Evolutionary conservation across 2,113 vertebrate genomes (phyloP).

Genomic region (Aviceda subcristata): DNA sequence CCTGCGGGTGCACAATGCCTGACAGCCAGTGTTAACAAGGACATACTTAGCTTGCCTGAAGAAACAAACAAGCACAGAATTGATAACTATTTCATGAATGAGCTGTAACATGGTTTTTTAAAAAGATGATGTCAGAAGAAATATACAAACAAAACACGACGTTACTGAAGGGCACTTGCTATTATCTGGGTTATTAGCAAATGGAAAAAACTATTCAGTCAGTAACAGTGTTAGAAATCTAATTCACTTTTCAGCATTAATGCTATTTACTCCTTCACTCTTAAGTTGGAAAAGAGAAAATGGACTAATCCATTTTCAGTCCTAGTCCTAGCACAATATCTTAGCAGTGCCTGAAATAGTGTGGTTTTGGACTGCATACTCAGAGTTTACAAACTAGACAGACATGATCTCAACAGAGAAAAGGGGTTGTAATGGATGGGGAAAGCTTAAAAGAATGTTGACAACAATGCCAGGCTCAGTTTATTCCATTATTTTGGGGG

Average conservation of each 20-base stretch:
- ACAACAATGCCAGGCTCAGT: neutral
- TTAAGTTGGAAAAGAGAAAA: slow-evolving; percentile 25
- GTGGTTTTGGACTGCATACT: neutral
- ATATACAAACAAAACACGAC: slow-evolving; percentile 37
- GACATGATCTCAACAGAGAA: neutral
- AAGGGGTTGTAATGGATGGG: neutral
- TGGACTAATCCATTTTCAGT: slow-evolving; percentile 29
- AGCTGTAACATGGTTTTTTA: slow-evolving; percentile 48
- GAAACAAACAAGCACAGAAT: slow-evolving; percentile 57
- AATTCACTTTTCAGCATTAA: slow-evolving; percentile 52
- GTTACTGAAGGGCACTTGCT: slow-evolving; percentile 45
- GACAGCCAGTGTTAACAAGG: slow-evolving; percentile 32
- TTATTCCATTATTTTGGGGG: neutral
- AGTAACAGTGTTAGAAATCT: slow-evolving; percentile 52
- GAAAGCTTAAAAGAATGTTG: neutral
- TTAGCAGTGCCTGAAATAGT: neutral
- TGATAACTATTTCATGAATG: slow-evolving; percentile 60
- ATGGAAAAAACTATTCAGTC: slow-evolving; percentile 60
- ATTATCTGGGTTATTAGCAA: slow-evolving; percentile 63
- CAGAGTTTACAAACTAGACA: neutral
- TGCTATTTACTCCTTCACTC: slow-evolving; percentile 25
- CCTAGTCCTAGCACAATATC: neutral
- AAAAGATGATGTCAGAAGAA: slow-evolving; percentile 54
- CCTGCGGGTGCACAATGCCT: slow-evolving; percentile 42
- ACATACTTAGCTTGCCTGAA: slow-evolving; percentile 42